These are phyloP conservation scores for Vireo altiloquus DNA, from an alignment of 2,113 vertebrate species.

Conservation along the genomic window DNA sequence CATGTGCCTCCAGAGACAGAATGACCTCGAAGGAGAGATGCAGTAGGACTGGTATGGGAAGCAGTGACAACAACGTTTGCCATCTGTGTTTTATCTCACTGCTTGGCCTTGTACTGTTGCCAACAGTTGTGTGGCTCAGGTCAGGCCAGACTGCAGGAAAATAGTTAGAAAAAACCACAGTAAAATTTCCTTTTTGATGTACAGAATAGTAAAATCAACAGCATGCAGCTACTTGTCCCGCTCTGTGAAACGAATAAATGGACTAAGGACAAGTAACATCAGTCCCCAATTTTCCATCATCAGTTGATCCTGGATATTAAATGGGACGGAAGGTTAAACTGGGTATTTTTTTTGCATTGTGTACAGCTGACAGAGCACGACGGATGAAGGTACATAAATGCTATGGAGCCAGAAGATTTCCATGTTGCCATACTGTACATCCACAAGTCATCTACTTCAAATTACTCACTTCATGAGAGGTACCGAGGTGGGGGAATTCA, in stretches of 20 bases:
- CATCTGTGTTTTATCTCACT: background rate
- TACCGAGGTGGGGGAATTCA: background rate
- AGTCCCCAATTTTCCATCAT: background rate
- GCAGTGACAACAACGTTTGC: background rate
- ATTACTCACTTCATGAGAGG: background rate
- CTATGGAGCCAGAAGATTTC: background rate
- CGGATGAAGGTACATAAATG: background rate
- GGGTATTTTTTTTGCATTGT: fast-evolving
- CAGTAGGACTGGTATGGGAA: background rate
- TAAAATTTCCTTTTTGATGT: background rate
- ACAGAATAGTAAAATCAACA: background rate
- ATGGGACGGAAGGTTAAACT: background rate
- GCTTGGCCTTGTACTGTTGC: fast-evolving
- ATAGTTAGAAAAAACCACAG: background rate
- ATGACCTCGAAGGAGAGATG: fast-evolving
- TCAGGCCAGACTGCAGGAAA: background rate
- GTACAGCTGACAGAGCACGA: background rate
- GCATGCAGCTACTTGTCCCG: background rate
- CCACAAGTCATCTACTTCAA: background rate
- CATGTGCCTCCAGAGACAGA: background rate
- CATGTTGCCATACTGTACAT: background rate
- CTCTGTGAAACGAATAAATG: background rate
- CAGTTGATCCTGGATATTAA: background rate
- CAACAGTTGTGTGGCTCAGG: background rate
- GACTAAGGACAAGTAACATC: background rate